Evolutionary conservation across 2,797 vertebrate genomes (phyloP).

Genomic region (Enteromius afrohamiltoni): DNA sequence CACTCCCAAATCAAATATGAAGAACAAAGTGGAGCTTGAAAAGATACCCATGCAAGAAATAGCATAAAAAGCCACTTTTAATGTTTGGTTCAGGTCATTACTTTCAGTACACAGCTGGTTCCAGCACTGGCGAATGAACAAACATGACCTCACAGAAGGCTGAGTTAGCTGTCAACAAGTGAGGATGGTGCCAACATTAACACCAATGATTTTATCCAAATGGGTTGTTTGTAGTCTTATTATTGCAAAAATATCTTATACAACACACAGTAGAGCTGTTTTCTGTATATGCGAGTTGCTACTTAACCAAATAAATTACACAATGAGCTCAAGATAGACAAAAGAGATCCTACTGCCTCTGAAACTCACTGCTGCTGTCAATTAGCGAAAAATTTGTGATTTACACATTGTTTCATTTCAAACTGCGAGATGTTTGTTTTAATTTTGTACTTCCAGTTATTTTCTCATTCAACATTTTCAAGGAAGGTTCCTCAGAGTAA

Average conservation of each 20-base stretch:
- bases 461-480: neutral
- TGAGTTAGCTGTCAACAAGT: conserved; percentile 8
- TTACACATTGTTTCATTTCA: conserved; percentile 4
- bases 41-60: neutral
- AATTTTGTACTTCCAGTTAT: neutral
- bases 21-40: neutral
- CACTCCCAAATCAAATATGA: neutral
- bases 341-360: conserved; percentile 6
- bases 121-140: neutral
- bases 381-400: neutral
- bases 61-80: neutral
- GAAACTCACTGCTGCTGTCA: neutral
- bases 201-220: conserved; percentile 65
- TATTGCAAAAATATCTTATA: conserved; percentile 36
- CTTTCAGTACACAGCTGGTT: conserved; percentile 10
- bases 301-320: neutral
- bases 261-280: neutral
- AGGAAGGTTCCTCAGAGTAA: neutral
- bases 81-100: conserved; percentile 17
- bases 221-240: conserved; percentile 60
- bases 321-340: neutral
- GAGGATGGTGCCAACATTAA: conserved; percentile 51
- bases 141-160: conserved; percentile 21
- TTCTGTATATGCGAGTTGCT: neutral
- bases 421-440: neutral